Base-by-base conservation (phyloP, 2,113 vertebrate species). In the Scalopus aquaticus region DNA sequence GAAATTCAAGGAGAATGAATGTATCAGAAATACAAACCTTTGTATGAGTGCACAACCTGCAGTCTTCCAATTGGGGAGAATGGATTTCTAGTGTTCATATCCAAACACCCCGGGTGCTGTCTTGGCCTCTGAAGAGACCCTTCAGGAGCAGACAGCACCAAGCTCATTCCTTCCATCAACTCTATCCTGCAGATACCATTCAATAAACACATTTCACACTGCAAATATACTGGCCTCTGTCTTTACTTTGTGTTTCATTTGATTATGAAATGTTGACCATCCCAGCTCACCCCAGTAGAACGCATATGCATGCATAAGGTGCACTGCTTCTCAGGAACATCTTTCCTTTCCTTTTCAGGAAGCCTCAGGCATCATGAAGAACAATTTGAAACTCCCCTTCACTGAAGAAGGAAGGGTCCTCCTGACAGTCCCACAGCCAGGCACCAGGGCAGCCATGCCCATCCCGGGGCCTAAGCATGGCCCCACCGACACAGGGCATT, bases 221-320 rank as follows among this genome's bases (percentile, higher is more conserved):
- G 15, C 15, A 54, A 86, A 70, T 24, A 54, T 16, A 16, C 42
- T 39, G 69, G 42, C 58, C 78, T 78, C 32, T 56, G 6, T 30
- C 5, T 72, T 42, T 32, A n/a, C 70, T 28, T 37, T 74, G 12
- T 19, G 28, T 73, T 49, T 35, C 22, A 42, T 46, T 87, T 82
- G 44, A 72, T 49, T 67, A 22, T 54, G 35, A 87, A 76, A 65
- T 86, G 67, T 22, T 73, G n/a, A 64, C 56, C 56, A 77, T 37
- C 19, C 12, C 20, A 13, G 4, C 6, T 32, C 11, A 1, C 26
- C 16, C 3, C 35, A 16, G 3, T 0, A 15, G 51, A 6, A 64
- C 77, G 32, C 44, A 56, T n/a, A n/a, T n/a, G n/a, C 11, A 5
- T 67, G n/a, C 10, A 19, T 32, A 76, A 84, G 56, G 26, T 17